Evolutionary conservation across 2,888 invertebrate species (phyloP).

Genomic region (Biston betularia): DNA sequence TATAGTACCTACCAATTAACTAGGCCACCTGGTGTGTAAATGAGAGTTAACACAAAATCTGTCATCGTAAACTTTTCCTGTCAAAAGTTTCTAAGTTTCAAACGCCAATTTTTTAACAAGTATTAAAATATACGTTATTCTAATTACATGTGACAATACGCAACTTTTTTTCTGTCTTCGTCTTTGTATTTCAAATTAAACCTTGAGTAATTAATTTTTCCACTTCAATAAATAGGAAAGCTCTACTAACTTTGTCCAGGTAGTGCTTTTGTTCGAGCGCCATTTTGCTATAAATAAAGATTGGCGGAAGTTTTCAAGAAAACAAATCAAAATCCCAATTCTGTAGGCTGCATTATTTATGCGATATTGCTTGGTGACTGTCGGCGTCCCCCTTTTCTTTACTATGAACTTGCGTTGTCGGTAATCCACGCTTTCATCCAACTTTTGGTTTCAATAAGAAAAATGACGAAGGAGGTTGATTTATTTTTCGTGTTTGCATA

Average conservation of each 20-base stretch:
- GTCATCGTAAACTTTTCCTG: background rate
- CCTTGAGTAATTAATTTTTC: conserved; percentile 58
- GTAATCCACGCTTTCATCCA: conserved; percentile 70
- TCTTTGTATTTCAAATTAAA: background rate
- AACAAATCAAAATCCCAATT: conserved; percentile 86
- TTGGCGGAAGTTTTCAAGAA: conserved; percentile 83
- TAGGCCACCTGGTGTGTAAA: too few species aligned
- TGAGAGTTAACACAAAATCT: too few species aligned
- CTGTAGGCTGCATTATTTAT: conserved; percentile 84
- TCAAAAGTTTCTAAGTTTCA: background rate
- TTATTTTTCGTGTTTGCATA: conserved; percentile 35
- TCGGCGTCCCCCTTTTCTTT: conserved; percentile 78
- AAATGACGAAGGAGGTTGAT: conserved; percentile 41
- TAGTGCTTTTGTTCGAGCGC: conserved; percentile 63
- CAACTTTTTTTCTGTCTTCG: too few species aligned
- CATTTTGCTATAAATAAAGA: conserved; percentile 65
- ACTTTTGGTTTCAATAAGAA: conserved; percentile 66
- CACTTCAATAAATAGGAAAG: conserved; percentile 59
- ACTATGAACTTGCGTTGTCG: conserved; percentile 69
- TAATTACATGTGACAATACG: too few species aligned
- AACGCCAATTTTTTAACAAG: background rate
- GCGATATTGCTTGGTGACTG: conserved; percentile 80
- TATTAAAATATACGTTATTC: too few species aligned
- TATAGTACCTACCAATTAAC: too few species aligned
- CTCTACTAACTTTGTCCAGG: conserved; percentile 53